Percentiles rank a stretch among this genome's conserved stretches.
These are phyloP conservation scores for Corydoras sp. DNA, from an alignment of 2,113 vertebrate genomes.

Conservation along the genomic window DNA sequence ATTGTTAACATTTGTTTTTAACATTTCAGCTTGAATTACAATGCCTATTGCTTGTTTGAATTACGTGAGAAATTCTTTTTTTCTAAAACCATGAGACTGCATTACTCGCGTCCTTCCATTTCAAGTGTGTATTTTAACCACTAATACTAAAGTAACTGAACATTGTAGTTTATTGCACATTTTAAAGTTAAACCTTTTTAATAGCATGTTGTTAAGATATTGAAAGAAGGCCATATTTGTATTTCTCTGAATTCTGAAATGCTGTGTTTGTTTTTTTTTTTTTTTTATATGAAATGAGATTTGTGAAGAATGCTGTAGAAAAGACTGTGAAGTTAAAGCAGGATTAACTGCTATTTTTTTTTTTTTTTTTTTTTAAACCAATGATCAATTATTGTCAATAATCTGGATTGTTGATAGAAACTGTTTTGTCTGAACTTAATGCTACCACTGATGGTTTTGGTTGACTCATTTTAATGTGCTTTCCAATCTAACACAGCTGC, in stretches of 20 bases:
- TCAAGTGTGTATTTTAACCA: constrained; percentile 1
- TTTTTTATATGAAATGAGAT: not conserved
- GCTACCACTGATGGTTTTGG: not conserved
- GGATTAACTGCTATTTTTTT: not conserved
- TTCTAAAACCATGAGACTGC: no score
- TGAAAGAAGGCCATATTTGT: no score
- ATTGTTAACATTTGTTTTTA: no score
- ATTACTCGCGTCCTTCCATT: not conserved
- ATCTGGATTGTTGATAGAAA: not conserved
- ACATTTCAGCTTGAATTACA: no score
- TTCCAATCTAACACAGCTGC: not conserved
- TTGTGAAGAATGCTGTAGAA: constrained; percentile 3
- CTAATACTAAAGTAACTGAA: constrained; percentile 25
- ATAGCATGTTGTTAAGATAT: constrained; percentile 27
- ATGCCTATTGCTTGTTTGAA: no score
- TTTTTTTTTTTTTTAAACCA: not conserved
- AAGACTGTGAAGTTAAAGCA: constrained; percentile 6
- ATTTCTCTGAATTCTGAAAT: not conserved
- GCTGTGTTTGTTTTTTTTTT: not conserved
- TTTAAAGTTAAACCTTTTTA: constrained; percentile 13
- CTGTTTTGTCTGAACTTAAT: not conserved
- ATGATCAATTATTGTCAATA: not conserved
- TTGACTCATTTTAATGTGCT: not conserved
- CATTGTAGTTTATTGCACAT: constrained; percentile 11
- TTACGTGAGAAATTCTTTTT: no score